These are phyloP conservation scores for Phylloscopus trochilus DNA, from an alignment of 2,113 vertebrate species.

Conservation along the genomic window DNA sequence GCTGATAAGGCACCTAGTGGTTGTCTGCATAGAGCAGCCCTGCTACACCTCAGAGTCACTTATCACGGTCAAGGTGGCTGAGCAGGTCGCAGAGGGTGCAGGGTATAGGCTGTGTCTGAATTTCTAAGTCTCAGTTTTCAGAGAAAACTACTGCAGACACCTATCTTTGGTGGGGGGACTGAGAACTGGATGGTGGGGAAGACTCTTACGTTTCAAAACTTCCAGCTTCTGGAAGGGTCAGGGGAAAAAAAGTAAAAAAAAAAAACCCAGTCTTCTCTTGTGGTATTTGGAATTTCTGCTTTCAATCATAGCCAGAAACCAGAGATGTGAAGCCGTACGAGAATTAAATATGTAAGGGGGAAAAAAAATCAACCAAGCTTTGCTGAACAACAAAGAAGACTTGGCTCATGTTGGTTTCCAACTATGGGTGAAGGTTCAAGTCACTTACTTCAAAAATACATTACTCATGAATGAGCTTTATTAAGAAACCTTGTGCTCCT, in stretches of 20 bases:
- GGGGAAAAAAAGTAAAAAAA: not conserved
- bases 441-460: constrained; percentile 67
- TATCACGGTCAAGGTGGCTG: not conserved
- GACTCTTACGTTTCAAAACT: not conserved
- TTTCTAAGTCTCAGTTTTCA: not conserved
- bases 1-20: not conserved
- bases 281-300: constrained; percentile 64
- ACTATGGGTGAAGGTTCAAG: constrained; percentile 68
- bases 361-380: constrained; percentile 37
- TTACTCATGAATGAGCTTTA: constrained; percentile 68
- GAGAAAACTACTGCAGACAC: not conserved
- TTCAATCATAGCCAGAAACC: constrained; percentile 62
- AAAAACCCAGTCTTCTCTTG: constrained; percentile 26
- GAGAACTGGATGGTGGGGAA: not conserved
- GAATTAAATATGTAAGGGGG: constrained; percentile 33
- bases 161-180: not conserved
- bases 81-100: not conserved
- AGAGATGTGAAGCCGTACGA: constrained; percentile 45
- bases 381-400: constrained; percentile 49
- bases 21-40: not conserved
- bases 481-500: constrained; percentile 65
- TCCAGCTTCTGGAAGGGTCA: constrained; percentile 55
- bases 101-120: accelerated
- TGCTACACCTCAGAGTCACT: not conserved
- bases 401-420: constrained; percentile 57